These are phyloP conservation scores for Phrynocephalus versicolor DNA, from an alignment of 2,113 vertebrate species.

Conservation along the genomic window DNA sequence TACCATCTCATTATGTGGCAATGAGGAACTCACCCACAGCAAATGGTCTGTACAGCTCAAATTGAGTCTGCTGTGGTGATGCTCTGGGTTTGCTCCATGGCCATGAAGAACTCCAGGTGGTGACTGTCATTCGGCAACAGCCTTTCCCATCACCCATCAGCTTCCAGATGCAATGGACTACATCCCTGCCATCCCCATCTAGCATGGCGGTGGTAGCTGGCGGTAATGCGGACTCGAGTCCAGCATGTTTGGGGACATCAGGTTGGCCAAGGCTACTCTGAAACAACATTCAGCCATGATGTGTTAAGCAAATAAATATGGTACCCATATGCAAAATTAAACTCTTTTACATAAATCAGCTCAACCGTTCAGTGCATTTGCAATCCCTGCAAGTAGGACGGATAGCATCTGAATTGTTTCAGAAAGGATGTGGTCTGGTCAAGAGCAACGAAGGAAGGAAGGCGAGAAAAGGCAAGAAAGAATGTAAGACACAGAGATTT, in stretches of 20 bases:
- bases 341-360: neutral
- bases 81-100: neutral
- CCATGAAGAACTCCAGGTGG: neutral
- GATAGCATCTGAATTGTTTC: neutral
- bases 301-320: neutral
- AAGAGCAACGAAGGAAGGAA: neutral
- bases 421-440: neutral
- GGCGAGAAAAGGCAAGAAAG: neutral
- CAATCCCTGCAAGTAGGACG: neutral
- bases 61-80: neutral
- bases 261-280: neutral
- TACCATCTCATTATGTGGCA: neutral
- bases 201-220: neutral
- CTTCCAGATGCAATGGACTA: neutral
- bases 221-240: neutral
- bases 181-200: too few species aligned
- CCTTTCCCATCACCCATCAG: neutral
- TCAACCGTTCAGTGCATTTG: neutral
- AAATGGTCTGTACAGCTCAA: neutral
- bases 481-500: neutral
- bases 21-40: neutral
- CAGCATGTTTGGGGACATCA: neutral
- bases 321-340: neutral
- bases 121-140: neutral
- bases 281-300: neutral